Conservation (phyloP, 2,888 invertebrate species). For the Amphipyra tragopoginis region DNA sequence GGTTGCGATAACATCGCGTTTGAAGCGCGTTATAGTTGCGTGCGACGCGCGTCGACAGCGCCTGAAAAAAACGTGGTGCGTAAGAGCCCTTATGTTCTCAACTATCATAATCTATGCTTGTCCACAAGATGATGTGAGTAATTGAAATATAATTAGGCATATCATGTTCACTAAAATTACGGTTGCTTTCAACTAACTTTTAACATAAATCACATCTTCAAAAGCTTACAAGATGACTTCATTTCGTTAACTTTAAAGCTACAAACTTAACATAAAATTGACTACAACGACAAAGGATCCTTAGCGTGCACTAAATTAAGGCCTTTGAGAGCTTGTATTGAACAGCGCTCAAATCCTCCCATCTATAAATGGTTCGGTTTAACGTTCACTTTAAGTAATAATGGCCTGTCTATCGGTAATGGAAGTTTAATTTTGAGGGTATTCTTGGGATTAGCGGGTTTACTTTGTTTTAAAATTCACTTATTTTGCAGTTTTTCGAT, state of each 20-base stretch:
- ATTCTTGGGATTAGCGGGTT: slow-evolving; percentile 4
- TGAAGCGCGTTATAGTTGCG: too few species aligned
- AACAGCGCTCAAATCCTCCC: slow-evolving; percentile 35
- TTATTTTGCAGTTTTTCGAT: slow-evolving; percentile 1
- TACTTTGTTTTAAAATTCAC: neutral
- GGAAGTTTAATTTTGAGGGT: slow-evolving; percentile 35
- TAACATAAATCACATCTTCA: too few species aligned
- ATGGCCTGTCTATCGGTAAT: slow-evolving; percentile 31
- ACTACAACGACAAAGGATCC: slow-evolving; percentile 37
- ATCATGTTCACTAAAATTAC: too few species aligned
- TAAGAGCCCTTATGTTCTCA: too few species aligned
- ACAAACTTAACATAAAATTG: slow-evolving; percentile 23
- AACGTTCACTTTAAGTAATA: slow-evolving; percentile 44
- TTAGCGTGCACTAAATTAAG: slow-evolving; percentile 48
- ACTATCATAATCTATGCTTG: too few species aligned
- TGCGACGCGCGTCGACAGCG: too few species aligned
- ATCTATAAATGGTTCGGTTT: slow-evolving; percentile 19
- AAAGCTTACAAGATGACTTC: too few species aligned
- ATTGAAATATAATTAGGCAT: too few species aligned
- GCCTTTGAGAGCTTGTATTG: slow-evolving; percentile 49
- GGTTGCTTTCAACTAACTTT: too few species aligned
- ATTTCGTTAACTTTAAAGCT: slow-evolving; percentile 30
- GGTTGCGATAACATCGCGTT: too few species aligned
- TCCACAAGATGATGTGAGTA: too few species aligned
- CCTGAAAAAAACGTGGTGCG: too few species aligned